These are phyloP conservation scores for Hyphantria cunea DNA, from an alignment of 1,140 invertebrate genomes.

Conservation along the genomic window DNA sequence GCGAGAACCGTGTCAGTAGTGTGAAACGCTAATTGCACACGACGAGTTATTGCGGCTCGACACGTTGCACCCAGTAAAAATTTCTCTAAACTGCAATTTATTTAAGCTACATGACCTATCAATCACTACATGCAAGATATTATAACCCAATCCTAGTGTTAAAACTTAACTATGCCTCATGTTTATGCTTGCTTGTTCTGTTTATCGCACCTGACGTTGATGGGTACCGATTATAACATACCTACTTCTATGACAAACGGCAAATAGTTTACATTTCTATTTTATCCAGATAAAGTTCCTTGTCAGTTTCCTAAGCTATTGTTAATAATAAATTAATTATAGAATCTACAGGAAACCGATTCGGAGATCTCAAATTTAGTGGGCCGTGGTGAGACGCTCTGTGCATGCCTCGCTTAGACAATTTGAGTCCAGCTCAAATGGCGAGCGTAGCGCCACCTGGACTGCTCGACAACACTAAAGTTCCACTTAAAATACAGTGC, in stretches of 20 bases:
- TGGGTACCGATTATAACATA: too few species aligned
- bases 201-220: too few species aligned
- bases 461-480: conserved; percentile 55
- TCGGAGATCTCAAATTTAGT: conserved; percentile 76
- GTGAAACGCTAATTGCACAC: conserved; percentile 76
- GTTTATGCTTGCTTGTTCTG: too few species aligned
- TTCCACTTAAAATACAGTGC: conserved; percentile 52
- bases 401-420: conserved; percentile 69
- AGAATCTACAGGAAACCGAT: conserved; percentile 80
- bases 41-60: conserved; percentile 46
- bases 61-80: conserved; percentile 34
- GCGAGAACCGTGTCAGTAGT: conserved; percentile 79
- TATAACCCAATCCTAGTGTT: too few species aligned
- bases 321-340: conserved; percentile 81
- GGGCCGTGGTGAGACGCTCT: conserved; percentile 67
- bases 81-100: conserved; percentile 27
- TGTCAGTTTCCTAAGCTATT: conserved; percentile 70
- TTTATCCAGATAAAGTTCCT: conserved; percentile 72
- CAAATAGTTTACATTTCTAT: conserved; percentile 50
- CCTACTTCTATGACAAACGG: conserved; percentile 42
- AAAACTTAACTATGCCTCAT: too few species aligned
- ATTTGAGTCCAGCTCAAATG: conserved; percentile 79
- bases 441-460: conserved; percentile 65
- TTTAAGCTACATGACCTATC: conserved; percentile 19
- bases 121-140: neutral